Evolutionary conservation across 2,888 invertebrate species (phyloP).

Genomic region (Amblyjoppa proteus): DNA sequence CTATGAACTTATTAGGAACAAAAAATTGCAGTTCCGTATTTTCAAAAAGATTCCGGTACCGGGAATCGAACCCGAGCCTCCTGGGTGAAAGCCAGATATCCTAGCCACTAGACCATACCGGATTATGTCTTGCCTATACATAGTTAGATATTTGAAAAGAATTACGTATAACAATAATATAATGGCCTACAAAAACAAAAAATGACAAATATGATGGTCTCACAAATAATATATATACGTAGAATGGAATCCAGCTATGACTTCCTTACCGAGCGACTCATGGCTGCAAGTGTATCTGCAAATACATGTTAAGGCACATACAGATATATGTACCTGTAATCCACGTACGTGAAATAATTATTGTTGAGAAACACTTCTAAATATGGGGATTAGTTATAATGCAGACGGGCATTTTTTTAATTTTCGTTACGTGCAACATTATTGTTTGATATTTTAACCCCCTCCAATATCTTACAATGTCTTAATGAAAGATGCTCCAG

Average conservation of each 20-base stretch:
- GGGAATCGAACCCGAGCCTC: conserved; percentile 88
- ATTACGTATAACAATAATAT: background rate
- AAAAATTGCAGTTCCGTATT: conserved; percentile 58
- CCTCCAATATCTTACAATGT: background rate
- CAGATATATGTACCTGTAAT: no score
- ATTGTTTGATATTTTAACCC: background rate
- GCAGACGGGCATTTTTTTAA: background rate
- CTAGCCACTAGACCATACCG: conserved; percentile 88
- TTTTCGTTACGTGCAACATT: background rate
- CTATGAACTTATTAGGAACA: background rate
- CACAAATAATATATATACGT: no score
- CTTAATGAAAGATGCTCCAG: background rate
- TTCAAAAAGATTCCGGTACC: conserved; percentile 86
- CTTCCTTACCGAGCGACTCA: no score
- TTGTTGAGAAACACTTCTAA: background rate
- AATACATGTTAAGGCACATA: no score
- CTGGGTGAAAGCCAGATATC: conserved; percentile 88
- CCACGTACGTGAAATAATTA: background rate
- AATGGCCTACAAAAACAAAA: no score
- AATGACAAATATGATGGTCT: no score
- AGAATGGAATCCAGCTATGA: no score
- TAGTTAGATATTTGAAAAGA: background rate
- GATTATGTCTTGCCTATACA: conserved; percentile 76
- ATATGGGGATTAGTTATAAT: background rate
- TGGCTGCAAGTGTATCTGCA: no score